A percentile compares a stretch with the other conserved stretches of the same genome.
Evolutionary conservation across 2,113 vertebrate genomes (phyloP).

Genomic region (Ailuropoda melanoleuca): DNA sequence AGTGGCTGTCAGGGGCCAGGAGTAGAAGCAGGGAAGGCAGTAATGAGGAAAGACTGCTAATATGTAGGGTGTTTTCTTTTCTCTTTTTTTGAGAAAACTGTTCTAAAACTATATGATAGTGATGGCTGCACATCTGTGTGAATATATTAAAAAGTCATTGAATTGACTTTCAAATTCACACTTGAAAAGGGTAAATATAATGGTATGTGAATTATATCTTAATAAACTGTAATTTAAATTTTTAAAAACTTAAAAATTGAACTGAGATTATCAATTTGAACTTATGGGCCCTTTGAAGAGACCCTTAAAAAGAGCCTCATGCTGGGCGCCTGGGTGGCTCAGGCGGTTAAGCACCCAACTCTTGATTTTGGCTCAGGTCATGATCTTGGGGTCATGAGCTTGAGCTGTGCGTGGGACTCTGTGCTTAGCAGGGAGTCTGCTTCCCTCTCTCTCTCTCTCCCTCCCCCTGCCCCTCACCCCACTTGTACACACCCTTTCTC

Average conservation of each 20-base stretch:
- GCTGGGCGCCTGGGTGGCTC: not conserved
- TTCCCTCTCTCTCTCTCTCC: not conserved
- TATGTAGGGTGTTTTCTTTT: not conserved
- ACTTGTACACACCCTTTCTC: not conserved
- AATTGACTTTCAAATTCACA: not conserved
- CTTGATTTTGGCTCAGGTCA: not conserved
- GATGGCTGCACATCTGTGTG: not conserved
- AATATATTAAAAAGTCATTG: not conserved
- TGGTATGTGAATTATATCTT: not conserved
- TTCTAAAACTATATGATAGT: not conserved
- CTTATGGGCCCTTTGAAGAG: not conserved
- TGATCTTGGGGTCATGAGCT: not conserved
- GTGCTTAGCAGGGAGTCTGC: not conserved
- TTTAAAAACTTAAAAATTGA: not conserved
- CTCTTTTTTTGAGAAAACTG: not conserved
- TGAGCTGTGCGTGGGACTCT: not conserved
- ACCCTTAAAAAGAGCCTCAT: not conserved
- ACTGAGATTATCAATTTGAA: not conserved
- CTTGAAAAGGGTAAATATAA: not conserved
- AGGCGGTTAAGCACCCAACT: not conserved
- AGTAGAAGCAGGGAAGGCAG: accelerated
- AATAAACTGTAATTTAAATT: not conserved
- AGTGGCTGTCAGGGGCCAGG: not conserved
- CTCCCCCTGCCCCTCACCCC: accelerated
- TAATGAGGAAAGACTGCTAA: not conserved